phyloP scores from a whole-genome alignment of 2,797 vertebrate genomes.

The Rhinophrynus dorsalis region DNA sequence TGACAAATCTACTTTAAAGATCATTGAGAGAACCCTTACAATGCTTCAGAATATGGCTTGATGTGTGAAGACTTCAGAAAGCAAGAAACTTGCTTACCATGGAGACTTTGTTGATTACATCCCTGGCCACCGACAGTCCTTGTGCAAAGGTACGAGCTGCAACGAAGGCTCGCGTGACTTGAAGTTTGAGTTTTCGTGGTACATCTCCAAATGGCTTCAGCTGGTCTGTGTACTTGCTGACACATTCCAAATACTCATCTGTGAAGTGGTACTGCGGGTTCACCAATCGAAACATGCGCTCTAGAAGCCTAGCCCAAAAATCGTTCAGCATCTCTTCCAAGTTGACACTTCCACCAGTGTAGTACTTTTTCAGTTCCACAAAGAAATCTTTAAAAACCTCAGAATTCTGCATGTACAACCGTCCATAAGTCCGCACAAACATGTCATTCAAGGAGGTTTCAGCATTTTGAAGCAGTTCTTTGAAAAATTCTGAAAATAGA shows the following conservation, averaged over 20 bases:
- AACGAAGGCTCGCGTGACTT: constrained; percentile 86
- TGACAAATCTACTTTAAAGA: no score
- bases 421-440: constrained; percentile 92
- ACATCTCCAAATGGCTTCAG: constrained; percentile 94
- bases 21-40: no score
- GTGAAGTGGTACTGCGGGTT: constrained; percentile 94
- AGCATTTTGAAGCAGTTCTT: constrained; percentile 87
- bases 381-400: constrained; percentile 96
- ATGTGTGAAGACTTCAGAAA: no score
- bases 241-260: constrained; percentile 89
- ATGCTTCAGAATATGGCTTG: no score
- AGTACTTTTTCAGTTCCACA: constrained; percentile 82
- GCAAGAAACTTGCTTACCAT: constrained; percentile 72
- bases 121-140: constrained; percentile 82
- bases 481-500: constrained; percentile 85
- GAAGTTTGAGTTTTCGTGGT: constrained; percentile 89
- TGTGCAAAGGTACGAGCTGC: constrained; percentile 88
- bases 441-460: constrained; percentile 89
- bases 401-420: constrained; percentile 91
- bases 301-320: constrained; percentile 91
- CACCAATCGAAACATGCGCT: constrained; percentile 92
- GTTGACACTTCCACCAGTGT: constrained; percentile 79
- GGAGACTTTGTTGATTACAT: constrained; percentile 86
- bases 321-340: constrained; percentile 91
- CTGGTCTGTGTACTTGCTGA: constrained; percentile 91